Evolutionary conservation across 2,888 invertebrate genomes (phyloP).

Genomic region (Phaonia tiefii): DNA sequence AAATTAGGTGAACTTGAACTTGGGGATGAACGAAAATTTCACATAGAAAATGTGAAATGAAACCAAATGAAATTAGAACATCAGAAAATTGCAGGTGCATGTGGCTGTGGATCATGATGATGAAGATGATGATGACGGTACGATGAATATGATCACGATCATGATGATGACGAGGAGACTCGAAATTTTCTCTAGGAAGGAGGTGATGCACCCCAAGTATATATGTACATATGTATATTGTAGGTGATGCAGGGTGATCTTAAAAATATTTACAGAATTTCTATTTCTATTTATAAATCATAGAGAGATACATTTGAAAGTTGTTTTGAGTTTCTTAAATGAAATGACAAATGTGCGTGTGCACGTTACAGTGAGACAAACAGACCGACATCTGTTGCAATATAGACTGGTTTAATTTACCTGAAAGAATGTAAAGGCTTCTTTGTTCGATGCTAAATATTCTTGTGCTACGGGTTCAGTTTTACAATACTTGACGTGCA

Average conservation of each 20-base stretch:
- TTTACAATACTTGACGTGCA: conserved; percentile 94
- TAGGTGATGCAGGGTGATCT: neutral
- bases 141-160: neutral
- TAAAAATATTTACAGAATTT: conserved; percentile 2
- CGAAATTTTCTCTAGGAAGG: no score
- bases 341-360: neutral
- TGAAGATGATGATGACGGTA: conserved; percentile 26
- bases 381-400: no score
- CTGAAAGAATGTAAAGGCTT: conserved; percentile 90
- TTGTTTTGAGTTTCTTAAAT: no score
- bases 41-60: conserved; percentile 32
- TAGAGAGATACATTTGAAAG: no score
- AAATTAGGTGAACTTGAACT: conserved; percentile 62
- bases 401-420: no score
- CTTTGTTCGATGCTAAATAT: conserved; percentile 86
- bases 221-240: neutral
- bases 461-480: conserved; percentile 92
- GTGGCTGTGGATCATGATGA: conserved; percentile 37
- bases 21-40: conserved; percentile 37
- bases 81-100: conserved; percentile 50
- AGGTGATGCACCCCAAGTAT: neutral
- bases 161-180: neutral
- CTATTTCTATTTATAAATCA: conserved; percentile 9
- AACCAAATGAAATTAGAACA: neutral
- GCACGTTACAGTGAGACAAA: no score